Conservation (phyloP, 92 coral and sea anemone species). For the Parazoanthus atlanticus region DNA sequence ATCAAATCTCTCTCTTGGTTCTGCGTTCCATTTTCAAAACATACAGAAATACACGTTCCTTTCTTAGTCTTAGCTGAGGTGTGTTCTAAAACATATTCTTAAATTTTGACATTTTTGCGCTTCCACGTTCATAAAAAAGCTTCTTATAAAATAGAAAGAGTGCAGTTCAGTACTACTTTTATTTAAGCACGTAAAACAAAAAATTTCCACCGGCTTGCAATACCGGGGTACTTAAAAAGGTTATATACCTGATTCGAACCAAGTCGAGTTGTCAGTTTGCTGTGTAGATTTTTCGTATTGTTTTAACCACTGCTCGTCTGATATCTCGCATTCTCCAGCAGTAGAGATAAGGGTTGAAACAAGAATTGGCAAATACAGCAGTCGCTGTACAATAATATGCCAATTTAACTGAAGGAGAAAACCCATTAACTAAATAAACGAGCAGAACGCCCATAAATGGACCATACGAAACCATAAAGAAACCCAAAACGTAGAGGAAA, state of each 20-base stretch:
- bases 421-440: conserved; percentile 15
- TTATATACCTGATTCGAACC: too few species aligned
- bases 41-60: too few species aligned
- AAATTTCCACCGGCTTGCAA: neutral
- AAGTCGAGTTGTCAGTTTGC: neutral
- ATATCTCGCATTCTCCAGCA: conserved; percentile 58
- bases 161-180: too few species aligned
- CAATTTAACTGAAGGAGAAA: conserved; percentile 30
- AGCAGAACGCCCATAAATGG: conserved; percentile 48
- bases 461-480: conserved; percentile 37
- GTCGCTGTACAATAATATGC: conserved; percentile 44
- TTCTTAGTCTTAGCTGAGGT: too few species aligned
- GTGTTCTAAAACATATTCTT: too few species aligned
- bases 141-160: too few species aligned
- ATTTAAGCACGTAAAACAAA: neutral
- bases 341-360: conserved; percentile 51
- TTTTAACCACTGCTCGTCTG: conserved; percentile 41
- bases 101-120: too few species aligned
- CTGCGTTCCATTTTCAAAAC: too few species aligned
- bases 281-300: neutral
- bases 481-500: conserved; percentile 43
- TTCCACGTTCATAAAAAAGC: too few species aligned
- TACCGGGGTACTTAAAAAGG: neutral
- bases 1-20: too few species aligned
- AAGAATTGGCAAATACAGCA: conserved; percentile 44